Percentiles rank a stretch among this genome's conserved stretches.
Conservation (phyloP, 2,113 vertebrate species). For the Ammodytes marinus region DNA sequence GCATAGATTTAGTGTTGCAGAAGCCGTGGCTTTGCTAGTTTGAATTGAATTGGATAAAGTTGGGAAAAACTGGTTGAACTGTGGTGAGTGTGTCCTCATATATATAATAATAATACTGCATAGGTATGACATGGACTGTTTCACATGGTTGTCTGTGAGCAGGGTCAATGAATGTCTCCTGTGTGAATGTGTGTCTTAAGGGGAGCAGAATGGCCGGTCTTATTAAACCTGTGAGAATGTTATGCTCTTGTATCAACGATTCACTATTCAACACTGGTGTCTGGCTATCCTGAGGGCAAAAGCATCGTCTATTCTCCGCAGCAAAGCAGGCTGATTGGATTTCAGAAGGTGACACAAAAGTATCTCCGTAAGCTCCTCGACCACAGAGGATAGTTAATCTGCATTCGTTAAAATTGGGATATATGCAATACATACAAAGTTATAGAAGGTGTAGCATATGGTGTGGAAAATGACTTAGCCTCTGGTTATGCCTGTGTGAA, state of each 20-base stretch:
- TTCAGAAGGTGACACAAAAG: constrained; percentile 20
- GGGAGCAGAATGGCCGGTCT: not conserved
- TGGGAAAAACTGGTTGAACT: not conserved
- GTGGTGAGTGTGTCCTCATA: not conserved
- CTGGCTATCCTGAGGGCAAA: constrained; percentile 15
- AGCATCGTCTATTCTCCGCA: constrained; percentile 37
- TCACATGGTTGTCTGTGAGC: not conserved
- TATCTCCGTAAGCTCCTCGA: constrained; percentile 25
- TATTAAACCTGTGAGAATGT: constrained; percentile 27
- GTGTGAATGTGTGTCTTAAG: constrained; percentile 12
- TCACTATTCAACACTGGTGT: constrained; percentile 51
- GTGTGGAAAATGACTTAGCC: not conserved
- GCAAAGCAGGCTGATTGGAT: constrained; percentile 40
- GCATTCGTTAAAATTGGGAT: not conserved
- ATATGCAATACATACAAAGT: too few relatives aligned
- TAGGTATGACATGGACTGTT: not conserved
- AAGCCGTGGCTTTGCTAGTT: constrained; percentile 8
- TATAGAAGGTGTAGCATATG: not conserved
- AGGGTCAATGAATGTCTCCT: constrained; percentile 15
- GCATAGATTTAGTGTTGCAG: not conserved
- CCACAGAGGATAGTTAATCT: not conserved
- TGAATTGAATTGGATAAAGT: not conserved
- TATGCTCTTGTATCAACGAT: constrained; percentile 33
- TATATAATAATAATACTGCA: not conserved
- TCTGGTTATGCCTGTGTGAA: not conserved